Conservation (phyloP, 1,140 invertebrate genomes). For the Pseudobourletiella spinata region DNA sequence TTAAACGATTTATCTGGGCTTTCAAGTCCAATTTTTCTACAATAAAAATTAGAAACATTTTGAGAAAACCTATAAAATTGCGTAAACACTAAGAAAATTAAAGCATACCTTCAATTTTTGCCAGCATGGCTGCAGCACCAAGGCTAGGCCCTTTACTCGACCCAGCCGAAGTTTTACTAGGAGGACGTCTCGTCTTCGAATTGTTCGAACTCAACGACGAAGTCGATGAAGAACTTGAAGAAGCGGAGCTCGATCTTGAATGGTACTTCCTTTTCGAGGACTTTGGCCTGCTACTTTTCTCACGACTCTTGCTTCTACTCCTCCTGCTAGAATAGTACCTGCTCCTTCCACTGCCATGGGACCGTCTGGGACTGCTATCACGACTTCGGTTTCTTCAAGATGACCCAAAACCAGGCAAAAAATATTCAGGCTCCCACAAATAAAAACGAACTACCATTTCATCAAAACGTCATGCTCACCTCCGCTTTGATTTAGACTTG, state of each 20-base stretch:
- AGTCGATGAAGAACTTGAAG: conserved; percentile 5
- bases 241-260: conserved; percentile 8
- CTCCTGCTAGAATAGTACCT: not conserved
- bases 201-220: not conserved
- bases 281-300: not conserved
- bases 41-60: not conserved
- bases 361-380: not conserved
- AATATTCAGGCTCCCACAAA: no score
- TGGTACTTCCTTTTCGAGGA: not conserved
- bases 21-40: conserved; percentile 25
- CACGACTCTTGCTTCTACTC: not conserved
- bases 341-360: not conserved
- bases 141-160: not conserved
- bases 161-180: not conserved
- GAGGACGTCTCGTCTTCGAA: not conserved
- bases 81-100: no score
- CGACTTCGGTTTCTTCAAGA: not conserved
- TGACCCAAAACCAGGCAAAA: no score
- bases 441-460: no score
- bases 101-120: conserved; percentile 32
- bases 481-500: not conserved
- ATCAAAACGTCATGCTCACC: not conserved
- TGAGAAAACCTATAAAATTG: not conserved
- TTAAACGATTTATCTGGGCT: conserved; percentile 16
- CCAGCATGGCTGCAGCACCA: conserved; percentile 12